phyloP scores from a whole-genome alignment of 2,888 invertebrate genomes.

The Aphelenchoides bicaudatus region DNA sequence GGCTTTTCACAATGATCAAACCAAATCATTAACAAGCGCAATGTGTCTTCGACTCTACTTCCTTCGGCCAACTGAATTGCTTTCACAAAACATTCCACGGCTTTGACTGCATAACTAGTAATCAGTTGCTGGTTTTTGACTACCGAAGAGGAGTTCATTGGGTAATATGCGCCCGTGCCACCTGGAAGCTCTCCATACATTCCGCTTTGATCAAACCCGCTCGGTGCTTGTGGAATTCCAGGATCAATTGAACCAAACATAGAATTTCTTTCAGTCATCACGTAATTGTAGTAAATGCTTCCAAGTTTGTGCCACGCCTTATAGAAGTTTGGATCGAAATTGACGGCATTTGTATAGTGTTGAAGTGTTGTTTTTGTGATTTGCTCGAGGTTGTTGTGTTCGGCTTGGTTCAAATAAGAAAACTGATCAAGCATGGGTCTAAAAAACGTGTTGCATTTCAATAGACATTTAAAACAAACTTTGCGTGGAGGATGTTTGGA shows the following conservation, averaged over 20 bases:
- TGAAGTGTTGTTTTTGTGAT: slow-evolving; percentile 59
- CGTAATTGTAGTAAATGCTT: slow-evolving; percentile 94
- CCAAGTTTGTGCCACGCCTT: slow-evolving; percentile 96
- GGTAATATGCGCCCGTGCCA: neutral
- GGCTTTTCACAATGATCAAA: slow-evolving; percentile 83
- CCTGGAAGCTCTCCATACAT: neutral
- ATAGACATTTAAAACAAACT: neutral
- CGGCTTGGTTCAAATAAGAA: neutral
- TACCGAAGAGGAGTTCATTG: neutral
- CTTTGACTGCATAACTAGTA: slow-evolving; percentile 29
- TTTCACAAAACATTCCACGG: slow-evolving; percentile 43
- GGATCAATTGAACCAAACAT: slow-evolving; percentile 14
- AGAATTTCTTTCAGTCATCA: slow-evolving; percentile 66
- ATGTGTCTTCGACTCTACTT: slow-evolving; percentile 83
- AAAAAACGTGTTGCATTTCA: neutral
- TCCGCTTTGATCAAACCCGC: neutral
- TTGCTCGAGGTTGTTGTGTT: slow-evolving; percentile 25
- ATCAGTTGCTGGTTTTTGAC: slow-evolving; percentile 13
- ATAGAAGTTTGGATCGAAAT: slow-evolving; percentile 78
- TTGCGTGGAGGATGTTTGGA: slow-evolving; percentile 23
- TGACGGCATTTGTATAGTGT: slow-evolving; percentile 78
- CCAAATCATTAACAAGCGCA: slow-evolving; percentile 87
- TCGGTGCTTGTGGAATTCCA: neutral
- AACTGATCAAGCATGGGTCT: neutral
- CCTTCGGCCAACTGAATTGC: slow-evolving; percentile 49